Evolutionary conservation across 2,797 vertebrate species (phyloP).

Genomic region (Parauchenoglanis ngamensis): DNA sequence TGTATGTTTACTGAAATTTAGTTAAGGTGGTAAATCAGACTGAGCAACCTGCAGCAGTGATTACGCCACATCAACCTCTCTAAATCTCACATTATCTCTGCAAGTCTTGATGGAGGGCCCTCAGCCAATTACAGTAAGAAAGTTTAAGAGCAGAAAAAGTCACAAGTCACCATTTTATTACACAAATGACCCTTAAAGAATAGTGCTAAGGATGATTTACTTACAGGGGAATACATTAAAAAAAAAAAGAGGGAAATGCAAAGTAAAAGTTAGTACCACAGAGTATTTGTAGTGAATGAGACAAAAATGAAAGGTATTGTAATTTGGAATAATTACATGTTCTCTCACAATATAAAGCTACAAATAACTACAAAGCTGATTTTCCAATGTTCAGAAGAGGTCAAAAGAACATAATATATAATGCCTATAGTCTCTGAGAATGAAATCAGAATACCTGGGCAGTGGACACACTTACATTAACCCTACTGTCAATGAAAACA

Average conservation of each 20-base stretch:
- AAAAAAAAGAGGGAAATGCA: not conserved
- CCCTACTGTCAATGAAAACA: not conserved
- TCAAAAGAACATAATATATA: not conserved
- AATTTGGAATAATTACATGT: not conserved
- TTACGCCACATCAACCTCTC: slow-evolving; percentile 78
- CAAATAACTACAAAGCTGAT: not conserved
- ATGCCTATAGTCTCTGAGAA: not conserved
- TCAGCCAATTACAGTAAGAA: slow-evolving; percentile 36
- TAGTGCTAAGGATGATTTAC: not conserved
- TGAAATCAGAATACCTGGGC: not conserved
- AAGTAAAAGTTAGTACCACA: slow-evolving; percentile 4
- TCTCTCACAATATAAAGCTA: not conserved
- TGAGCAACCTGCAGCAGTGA: slow-evolving; percentile 74
- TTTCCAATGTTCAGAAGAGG: not conserved
- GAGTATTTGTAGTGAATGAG: not conserved
- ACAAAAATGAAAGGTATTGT: not conserved
- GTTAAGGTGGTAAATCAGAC: slow-evolving; percentile 69
- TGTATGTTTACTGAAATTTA: slow-evolving; percentile 70
- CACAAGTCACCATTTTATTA: slow-evolving; percentile 34
- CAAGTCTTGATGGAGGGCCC: slow-evolving; percentile 41
- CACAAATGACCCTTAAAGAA: slow-evolving; percentile 39
- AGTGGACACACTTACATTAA: not conserved
- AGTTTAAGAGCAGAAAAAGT: slow-evolving; percentile 38
- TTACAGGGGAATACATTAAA: not conserved
- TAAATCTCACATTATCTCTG: slow-evolving; percentile 66